Base-by-base conservation (phyloP, 1,140 invertebrate species). In the Chionoecetes opilio region DNA sequence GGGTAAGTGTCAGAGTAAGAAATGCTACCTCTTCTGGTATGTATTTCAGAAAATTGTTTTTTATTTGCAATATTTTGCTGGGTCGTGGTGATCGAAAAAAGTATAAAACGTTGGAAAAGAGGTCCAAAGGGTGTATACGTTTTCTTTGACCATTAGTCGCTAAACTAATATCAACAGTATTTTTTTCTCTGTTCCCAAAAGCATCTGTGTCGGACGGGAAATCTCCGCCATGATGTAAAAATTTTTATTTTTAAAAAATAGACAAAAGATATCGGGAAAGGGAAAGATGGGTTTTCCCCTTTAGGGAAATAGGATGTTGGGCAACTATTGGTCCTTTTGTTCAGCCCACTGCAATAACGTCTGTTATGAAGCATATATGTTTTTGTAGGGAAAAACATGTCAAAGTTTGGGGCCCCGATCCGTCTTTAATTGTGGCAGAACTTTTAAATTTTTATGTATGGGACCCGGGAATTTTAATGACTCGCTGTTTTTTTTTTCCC, bases 211-310 rank as follows among this genome's bases (percentile, higher is more conserved):
- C 41, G 38, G 32, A 37, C 87, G 17, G 14, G 17, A 89, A n/a
- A 32, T 89, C 87, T 3, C 87, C 87, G 41, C n/a, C n/a, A n/a
- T n/a, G n/a, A n/a, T n/a, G 26, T 38, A 38, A 37, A 26, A 29
- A 11, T n/a, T n/a, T n/a, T n/a, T 3, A 29, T 37, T 89, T 11
- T 89, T 89, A 26, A 11, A 6, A 26, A 89, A 2, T 3, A 89
- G 87, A 26, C 37, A 38, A 29, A 11, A 32, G 37, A 38, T 38
- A 26, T 38, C 37, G 1, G 87, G 87, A 41, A 37, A 89, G 38
- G 87, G 87, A 29, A 89, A 26, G 87, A 9, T 38, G 17, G 87
- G 87, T 89, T 37, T 37, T n/a, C n/a, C 41, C 87, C 41, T 9
- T 11, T 34, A 6, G 87, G 87, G 3, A n/a, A n/a, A n/a, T n/a